Percentiles rank a stretch among this genome's conserved stretches.
phyloP scores from a whole-genome alignment of 2,797 vertebrate species.

The Gallinago solitaria region DNA sequence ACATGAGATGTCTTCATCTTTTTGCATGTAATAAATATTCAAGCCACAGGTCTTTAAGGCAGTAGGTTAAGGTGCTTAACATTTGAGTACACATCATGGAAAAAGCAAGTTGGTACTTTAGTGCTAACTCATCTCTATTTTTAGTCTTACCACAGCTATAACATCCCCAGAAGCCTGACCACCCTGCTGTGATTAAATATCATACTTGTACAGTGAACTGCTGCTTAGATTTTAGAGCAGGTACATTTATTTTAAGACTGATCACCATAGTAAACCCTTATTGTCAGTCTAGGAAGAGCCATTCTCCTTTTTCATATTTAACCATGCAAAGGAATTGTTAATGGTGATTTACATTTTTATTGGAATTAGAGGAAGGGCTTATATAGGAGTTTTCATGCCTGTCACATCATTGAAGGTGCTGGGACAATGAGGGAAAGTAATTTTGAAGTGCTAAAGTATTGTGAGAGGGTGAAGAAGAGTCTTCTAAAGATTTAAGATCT shows the following conservation, averaged over 20 bases:
- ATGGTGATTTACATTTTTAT: constrained; percentile 56
- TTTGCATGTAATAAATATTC: constrained; percentile 21
- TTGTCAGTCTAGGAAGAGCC: background rate
- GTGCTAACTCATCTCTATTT: constrained; percentile 40
- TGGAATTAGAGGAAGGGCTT: constrained; percentile 24
- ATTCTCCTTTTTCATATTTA: constrained; percentile 12
- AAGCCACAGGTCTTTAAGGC: background rate
- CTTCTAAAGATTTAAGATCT: background rate
- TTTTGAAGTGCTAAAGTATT: background rate
- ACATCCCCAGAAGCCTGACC: constrained; percentile 12
- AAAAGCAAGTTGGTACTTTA: constrained; percentile 34
- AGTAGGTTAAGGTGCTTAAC: constrained; percentile 26
- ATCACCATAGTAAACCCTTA: background rate
- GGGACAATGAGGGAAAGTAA: background rate
- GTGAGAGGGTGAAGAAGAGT: background rate
- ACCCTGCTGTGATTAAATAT: constrained; percentile 55
- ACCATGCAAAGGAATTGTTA: constrained; percentile 7
- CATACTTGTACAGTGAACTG: constrained; percentile 1
- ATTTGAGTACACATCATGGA: background rate
- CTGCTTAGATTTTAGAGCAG: constrained; percentile 15
- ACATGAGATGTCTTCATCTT: background rate
- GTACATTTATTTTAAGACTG: constrained; percentile 21
- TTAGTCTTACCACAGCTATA: constrained; percentile 22
- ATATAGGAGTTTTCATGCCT: background rate
- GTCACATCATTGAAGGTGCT: background rate